A percentile compares a stretch with the other conserved stretches of the same genome.
Evolutionary conservation across 2,113 vertebrate species (phyloP).

Genomic region (Beaufortia kweichowensis): DNA sequence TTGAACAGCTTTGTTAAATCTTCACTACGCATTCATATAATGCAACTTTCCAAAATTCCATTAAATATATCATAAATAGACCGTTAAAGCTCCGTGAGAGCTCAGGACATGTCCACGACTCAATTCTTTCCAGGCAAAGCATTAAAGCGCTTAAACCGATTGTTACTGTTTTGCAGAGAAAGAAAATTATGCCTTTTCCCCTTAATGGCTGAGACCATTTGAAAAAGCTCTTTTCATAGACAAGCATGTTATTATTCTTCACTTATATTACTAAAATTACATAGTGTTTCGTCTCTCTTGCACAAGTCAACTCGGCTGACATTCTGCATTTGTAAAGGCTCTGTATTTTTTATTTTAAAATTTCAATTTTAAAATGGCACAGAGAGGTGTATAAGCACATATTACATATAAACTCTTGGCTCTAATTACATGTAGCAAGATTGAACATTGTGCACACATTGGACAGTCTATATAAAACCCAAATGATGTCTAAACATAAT

Average conservation of each 20-base stretch:
- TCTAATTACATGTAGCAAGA: background rate
- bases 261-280: slow-evolving; percentile 41
- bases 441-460: background rate
- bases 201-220: slow-evolving; percentile 16
- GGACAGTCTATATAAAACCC: slow-evolving; percentile 12
- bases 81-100: slow-evolving; percentile 13
- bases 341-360: slow-evolving; percentile 1
- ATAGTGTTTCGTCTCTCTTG: slow-evolving; percentile 28
- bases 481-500: background rate
- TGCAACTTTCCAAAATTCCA: background rate
- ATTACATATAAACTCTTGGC: background rate
- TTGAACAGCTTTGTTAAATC: background rate
- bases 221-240: slow-evolving; percentile 39
- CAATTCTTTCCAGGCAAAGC: background rate
- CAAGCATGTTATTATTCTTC: slow-evolving; percentile 40
- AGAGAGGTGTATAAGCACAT: slow-evolving; percentile 26
- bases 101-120: background rate
- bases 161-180: slow-evolving; percentile 17
- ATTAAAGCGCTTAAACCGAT: background rate
- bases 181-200: slow-evolving; percentile 15
- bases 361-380: slow-evolving; percentile 14
- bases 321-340: slow-evolving; percentile 23
- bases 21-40: background rate
- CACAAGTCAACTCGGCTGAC: slow-evolving; percentile 26
- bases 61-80: background rate